Percentiles rank a stretch among this genome's conserved stretches.
Evolutionary conservation across 2,888 invertebrate species (phyloP).

Genomic region (Bhutanitis thaidina): DNA sequence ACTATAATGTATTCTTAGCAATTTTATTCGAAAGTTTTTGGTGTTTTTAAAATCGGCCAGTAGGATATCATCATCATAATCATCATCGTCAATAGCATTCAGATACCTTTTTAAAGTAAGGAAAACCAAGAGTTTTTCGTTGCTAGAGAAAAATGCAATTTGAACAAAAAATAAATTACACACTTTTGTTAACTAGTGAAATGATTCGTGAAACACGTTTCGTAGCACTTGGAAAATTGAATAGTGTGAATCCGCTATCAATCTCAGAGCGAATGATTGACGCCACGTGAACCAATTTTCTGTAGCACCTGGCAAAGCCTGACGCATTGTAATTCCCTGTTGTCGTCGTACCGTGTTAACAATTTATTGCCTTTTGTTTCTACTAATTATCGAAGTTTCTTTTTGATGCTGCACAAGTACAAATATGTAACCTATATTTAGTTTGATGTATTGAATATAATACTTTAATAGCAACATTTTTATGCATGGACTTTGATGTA

Average conservation of each 20-base stretch:
- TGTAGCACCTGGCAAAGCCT: conserved; percentile 34
- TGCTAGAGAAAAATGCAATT: not conserved
- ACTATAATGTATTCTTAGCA: no score
- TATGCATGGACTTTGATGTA: no score
- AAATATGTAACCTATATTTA: no score
- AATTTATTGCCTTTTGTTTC: conserved; percentile 18
- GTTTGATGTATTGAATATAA: no score
- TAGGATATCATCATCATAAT: no score
- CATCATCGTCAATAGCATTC: no score
- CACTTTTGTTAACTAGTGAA: not conserved
- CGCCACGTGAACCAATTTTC: conserved; percentile 46
- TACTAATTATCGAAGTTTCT: conserved; percentile 9
- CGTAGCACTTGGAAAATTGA: conserved; percentile 18
- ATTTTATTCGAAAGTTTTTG: no score
- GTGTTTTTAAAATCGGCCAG: no score
- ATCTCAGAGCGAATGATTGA: conserved; percentile 39
- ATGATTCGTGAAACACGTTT: conserved; percentile 17
- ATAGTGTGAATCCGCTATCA: conserved; percentile 28
- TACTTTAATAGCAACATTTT: no score
- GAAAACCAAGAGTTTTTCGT: no score
- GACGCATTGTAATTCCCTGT: conserved; percentile 30
- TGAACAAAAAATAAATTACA: not conserved
- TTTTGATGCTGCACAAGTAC: conserved; percentile 7
- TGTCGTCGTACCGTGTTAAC: conserved; percentile 18
- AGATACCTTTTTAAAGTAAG: no score